A percentile compares a stretch with the other conserved stretches of the same genome.
Evolutionary conservation across 2,113 vertebrate species (phyloP).

Genomic region (Mirounga angustirostris): DNA sequence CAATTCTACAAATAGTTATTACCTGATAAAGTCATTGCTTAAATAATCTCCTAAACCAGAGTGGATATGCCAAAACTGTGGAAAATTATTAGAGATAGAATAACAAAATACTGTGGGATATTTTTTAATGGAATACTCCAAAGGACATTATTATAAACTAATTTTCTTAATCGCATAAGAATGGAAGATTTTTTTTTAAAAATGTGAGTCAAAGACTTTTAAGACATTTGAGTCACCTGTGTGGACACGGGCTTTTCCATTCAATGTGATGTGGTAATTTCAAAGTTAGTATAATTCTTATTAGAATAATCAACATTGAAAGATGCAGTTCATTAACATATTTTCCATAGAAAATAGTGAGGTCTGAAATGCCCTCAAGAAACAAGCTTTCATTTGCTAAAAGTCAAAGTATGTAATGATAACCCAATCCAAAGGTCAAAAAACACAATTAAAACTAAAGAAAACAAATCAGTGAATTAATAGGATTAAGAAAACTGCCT

Average conservation of each 20-base stretch:
- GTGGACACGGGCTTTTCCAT: not conserved
- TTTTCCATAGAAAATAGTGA: conserved; percentile 39
- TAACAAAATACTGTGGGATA: not conserved
- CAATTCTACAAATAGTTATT: conserved; percentile 37
- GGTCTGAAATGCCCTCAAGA: conserved; percentile 31
- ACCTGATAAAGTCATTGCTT: conserved; percentile 27
- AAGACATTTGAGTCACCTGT: conserved; percentile 30
- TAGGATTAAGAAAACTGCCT: conserved; percentile 38
- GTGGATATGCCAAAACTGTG: not conserved
- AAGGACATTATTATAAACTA: conserved; percentile 19
- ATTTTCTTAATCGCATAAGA: conserved; percentile 45
- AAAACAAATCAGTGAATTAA: conserved; percentile 57
- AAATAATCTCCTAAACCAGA: conserved; percentile 8
- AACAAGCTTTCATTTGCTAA: conserved; percentile 11
- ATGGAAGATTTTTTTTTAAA: not conserved
- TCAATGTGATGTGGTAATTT: conserved; percentile 28
- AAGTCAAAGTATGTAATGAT: not conserved
- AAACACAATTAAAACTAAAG: conserved; percentile 32
- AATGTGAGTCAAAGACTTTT: conserved; percentile 23
- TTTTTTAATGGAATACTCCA: conserved; percentile 41
- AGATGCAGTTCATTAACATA: conserved; percentile 51
- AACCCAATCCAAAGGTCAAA: not conserved
- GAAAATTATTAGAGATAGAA: conserved; percentile 47
- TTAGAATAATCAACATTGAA: conserved; percentile 55
- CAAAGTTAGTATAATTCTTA: conserved; percentile 15